phyloP scores from a whole-genome alignment of 1,140 invertebrate genomes.

The Babylonia areolata region DNA sequence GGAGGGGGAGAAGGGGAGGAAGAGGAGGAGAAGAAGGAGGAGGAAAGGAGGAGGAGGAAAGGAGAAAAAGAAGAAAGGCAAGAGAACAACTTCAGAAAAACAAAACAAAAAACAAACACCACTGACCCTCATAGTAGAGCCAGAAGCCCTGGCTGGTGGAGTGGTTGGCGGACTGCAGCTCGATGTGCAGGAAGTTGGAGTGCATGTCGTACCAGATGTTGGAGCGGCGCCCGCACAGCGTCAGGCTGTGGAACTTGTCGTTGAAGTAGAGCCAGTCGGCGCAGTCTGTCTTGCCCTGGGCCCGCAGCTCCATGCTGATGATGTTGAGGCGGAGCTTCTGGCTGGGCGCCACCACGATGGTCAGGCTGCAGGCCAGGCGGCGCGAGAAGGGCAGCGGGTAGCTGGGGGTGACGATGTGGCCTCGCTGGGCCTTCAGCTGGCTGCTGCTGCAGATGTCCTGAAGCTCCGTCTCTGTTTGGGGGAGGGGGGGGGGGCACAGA shows the following conservation, averaged over 20 bases:
- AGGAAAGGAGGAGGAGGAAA: too few relatives aligned
- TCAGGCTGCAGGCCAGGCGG: constrained; percentile 54
- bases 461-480: constrained; percentile 57
- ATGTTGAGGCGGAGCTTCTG: constrained; percentile 65
- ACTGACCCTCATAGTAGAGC: constrained; percentile 73
- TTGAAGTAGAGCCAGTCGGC: constrained; percentile 67
- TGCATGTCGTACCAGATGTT: constrained; percentile 59
- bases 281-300: constrained; percentile 62
- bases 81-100: too few relatives aligned
- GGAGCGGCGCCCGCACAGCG: constrained; percentile 64
- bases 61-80: too few relatives aligned
- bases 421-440: constrained; percentile 58
- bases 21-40: too few relatives aligned
- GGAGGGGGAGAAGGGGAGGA: too few relatives aligned
- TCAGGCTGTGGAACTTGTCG: constrained; percentile 62
- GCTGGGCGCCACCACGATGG: constrained; percentile 55
- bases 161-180: constrained; percentile 52
- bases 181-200: constrained; percentile 58
- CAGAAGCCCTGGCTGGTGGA: constrained; percentile 70
- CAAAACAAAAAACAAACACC: too few relatives aligned
- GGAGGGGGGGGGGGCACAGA: not conserved
- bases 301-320: constrained; percentile 68
- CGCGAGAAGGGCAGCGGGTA: constrained; percentile 68
- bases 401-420: constrained; percentile 68
- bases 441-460: constrained; percentile 61